Percentiles rank a stretch among this genome's conserved stretches.
Conservation (phyloP, 2,888 invertebrate species). For the Bugula neritina region DNA sequence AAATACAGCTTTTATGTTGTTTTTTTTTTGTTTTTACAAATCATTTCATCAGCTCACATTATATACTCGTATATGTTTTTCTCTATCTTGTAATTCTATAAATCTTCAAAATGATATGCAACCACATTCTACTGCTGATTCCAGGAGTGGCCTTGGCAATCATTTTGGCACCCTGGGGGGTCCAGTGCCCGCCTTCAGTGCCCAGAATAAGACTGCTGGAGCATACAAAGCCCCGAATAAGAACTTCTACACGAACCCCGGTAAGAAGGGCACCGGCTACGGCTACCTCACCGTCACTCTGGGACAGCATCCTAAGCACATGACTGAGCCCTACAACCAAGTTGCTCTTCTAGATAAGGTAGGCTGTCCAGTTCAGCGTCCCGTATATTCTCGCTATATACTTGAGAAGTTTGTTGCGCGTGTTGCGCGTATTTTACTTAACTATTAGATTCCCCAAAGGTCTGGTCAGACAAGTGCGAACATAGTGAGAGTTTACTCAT, state of each 20-base stretch:
- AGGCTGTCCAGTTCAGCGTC: too few relatives aligned
- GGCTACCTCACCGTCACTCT: slow-evolving; percentile 50
- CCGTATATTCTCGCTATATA: too few relatives aligned
- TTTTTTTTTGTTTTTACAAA: too few relatives aligned
- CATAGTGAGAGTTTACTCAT: too few relatives aligned
- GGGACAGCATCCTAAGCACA: slow-evolving; percentile 45
- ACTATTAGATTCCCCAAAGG: too few relatives aligned
- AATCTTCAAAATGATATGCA: too few relatives aligned
- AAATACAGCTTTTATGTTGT: too few relatives aligned
- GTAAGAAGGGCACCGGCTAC: slow-evolving; percentile 53
- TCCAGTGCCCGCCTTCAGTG: slow-evolving; percentile 45
- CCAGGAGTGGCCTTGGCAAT: slow-evolving; percentile 44
- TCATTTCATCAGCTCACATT: too few relatives aligned
- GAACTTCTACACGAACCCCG: slow-evolving; percentile 51
- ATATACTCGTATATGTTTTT: too few relatives aligned
- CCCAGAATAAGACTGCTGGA: slow-evolving; percentile 36
- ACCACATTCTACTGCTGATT: too few relatives aligned
- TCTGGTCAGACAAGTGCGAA: too few relatives aligned
- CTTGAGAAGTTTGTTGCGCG: background rate
- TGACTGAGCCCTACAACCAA: slow-evolving; percentile 44
- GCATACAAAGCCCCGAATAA: slow-evolving; percentile 40
- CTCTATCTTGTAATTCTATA: too few relatives aligned
- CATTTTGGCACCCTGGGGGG: slow-evolving; percentile 52
- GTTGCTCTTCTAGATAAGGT: slow-evolving; percentile 44
- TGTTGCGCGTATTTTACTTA: background rate